Evolutionary conservation across 2,888 invertebrate genomes (phyloP), one percentile per base, ranked within the genome.

Genomic region (Rhamphomyia laevipes): DNA sequence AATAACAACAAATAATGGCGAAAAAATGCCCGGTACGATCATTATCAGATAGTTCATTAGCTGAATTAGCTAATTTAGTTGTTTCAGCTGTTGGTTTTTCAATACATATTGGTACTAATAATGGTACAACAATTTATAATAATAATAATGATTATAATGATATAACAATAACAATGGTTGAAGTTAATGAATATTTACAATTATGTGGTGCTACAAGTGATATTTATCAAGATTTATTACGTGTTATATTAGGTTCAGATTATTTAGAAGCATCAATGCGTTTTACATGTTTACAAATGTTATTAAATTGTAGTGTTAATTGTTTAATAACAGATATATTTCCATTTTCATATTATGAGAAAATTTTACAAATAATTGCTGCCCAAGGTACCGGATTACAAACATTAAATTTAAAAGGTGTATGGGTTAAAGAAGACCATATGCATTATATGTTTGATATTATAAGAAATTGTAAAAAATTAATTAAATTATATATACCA

Each of bases 351-450:
- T 84, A 81, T 65, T 82, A 83, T 63, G 77, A 77, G 53, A 79
- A 78, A 66, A 79, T 84, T 57, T 69, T 84, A 58, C 77, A 80
- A 65, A 75, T 79, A 54, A 79, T 84, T 58, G 72, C 74, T 6
- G 74, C 74, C 18, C 80, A 80, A 65, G 84, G 83, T 9, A 74
- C 71, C 9, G 79, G 81, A 30, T 60, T 84, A 56, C 77, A 78
- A 42, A 68, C 77, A 33, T 73, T 84, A 46, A 82, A 83, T 66
- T 67, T 84, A 49, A 83, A 82, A 70, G 84, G 84, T 13, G 79
- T 84, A 31, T 84, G 83, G 83, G 79, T 81, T 40, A 79, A 81
- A 64, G 82, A 81, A 46, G 82, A 84, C 54, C 77, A 81, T 57
- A 74, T 82, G 59, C 68, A 74, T 49, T 73, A 80, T 12, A 73